Evolutionary conservation across 1,140 invertebrate genomes (phyloP).

Genomic region (Globodera ellingtonae): DNA sequence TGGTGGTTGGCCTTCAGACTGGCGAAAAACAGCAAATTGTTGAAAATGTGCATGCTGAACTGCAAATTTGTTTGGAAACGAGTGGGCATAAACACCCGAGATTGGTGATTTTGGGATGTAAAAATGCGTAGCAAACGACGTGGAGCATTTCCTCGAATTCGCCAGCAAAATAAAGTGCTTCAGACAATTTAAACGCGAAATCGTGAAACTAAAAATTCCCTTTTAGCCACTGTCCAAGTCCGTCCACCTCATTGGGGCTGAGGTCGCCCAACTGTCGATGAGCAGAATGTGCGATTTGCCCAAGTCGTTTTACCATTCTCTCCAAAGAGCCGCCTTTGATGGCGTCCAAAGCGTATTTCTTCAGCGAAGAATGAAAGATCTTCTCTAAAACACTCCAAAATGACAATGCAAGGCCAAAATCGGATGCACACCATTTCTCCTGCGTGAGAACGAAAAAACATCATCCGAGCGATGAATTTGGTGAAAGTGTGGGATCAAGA

Average conservation of each 20-base stretch:
- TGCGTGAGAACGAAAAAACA: slow-evolving; percentile 14
- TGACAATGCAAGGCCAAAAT: slow-evolving; percentile 16
- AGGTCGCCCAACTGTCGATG: slow-evolving; percentile 42
- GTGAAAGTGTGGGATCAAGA: slow-evolving; percentile 61
- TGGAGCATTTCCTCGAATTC: slow-evolving; percentile 54
- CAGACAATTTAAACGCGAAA: slow-evolving; percentile 58
- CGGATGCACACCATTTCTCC: slow-evolving; percentile 8
- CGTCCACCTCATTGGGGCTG: slow-evolving; percentile 21
- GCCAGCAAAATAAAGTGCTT: slow-evolving; percentile 44
- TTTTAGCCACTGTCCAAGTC: neutral
- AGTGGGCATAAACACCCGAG: slow-evolving; percentile 31
- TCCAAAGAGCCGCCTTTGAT: slow-evolving; percentile 46
- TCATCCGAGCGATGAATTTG: slow-evolving; percentile 40
- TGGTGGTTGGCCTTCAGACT: slow-evolving; percentile 58
- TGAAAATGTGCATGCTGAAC: slow-evolving; percentile 53
- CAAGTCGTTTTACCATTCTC: slow-evolving; percentile 50
- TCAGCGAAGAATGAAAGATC: slow-evolving; percentile 35
- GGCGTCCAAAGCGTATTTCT: slow-evolving; percentile 43
- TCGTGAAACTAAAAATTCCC: slow-evolving; percentile 54
- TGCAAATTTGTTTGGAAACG: slow-evolving; percentile 1
- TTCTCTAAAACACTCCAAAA: slow-evolving; percentile 33
- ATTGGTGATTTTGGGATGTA: slow-evolving; percentile 61
- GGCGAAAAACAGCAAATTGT: slow-evolving; percentile 53
- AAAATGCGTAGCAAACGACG: slow-evolving; percentile 61
- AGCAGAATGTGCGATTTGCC: slow-evolving; percentile 39